Evolutionary conservation across 2,888 invertebrate genomes (phyloP).

Genomic region (Dastarcus helophoroides): DNA sequence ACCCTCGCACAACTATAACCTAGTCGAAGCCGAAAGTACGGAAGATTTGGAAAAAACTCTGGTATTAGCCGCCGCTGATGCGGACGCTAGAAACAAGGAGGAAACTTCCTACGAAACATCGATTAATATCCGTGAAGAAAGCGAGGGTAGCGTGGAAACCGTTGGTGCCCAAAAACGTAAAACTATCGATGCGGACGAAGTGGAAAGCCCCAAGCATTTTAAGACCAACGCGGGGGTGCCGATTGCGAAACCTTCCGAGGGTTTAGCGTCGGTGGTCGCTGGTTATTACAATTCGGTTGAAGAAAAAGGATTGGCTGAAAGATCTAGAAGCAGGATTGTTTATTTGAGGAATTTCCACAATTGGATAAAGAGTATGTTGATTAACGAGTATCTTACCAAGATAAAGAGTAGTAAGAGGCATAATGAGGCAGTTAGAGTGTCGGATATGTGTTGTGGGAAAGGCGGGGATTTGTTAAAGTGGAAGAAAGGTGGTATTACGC

Average conservation of each 20-base stretch:
- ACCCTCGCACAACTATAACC: no score
- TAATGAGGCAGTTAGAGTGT: slow-evolving; percentile 57
- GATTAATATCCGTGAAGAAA: slow-evolving; percentile 1
- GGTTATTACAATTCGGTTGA: slow-evolving; percentile 87
- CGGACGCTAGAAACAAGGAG: slow-evolving; percentile 26
- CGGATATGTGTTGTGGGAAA: slow-evolving; percentile 97
- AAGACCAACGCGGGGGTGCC: slow-evolving; percentile 14
- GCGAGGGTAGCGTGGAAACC: not conserved
- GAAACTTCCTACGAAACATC: not conserved
- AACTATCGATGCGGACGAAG: slow-evolving; percentile 6
- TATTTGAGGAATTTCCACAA: slow-evolving; percentile 96
- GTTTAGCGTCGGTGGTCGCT: slow-evolving; percentile 61
- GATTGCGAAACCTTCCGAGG: slow-evolving; percentile 16
- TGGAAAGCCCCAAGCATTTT: slow-evolving; percentile 9
- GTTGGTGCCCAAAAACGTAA: slow-evolving; percentile 5
- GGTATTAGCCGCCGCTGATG: slow-evolving; percentile 32
- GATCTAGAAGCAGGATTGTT: slow-evolving; percentile 83
- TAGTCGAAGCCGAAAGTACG: slow-evolving; percentile 24
- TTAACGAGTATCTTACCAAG: slow-evolving; percentile 67
- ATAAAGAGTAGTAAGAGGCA: slow-evolving; percentile 51
- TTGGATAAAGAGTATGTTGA: slow-evolving; percentile 95
- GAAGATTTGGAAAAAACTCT: slow-evolving; percentile 32
- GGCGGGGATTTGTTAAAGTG: slow-evolving; percentile 98
- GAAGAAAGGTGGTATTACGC: slow-evolving; percentile 69
- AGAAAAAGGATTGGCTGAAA: slow-evolving; percentile 66